Evolutionary conservation across 1,140 invertebrate genomes (phyloP).

Genomic region (Archivesica marissinica): DNA sequence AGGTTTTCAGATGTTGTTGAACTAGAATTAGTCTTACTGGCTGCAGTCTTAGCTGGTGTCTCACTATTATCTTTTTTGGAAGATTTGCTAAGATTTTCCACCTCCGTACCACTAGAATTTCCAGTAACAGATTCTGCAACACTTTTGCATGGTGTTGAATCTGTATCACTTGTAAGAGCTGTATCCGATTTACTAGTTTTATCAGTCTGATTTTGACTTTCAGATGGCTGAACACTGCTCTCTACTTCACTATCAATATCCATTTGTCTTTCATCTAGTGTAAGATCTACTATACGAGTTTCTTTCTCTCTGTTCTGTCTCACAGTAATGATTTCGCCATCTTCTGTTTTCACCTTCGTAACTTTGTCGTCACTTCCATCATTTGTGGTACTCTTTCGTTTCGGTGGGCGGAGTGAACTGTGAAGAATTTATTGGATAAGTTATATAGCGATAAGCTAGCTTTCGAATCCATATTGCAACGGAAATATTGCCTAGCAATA

Average conservation of each 20-base stretch:
- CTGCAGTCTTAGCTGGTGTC: not conserved
- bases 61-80: not conserved
- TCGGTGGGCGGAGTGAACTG: not conserved
- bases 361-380: conserved; percentile 42
- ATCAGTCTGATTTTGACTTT: not conserved
- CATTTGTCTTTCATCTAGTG: conserved; percentile 24
- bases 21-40: not conserved
- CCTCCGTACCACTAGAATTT: not conserved
- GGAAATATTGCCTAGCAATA: no score
- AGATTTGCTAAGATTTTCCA: no score
- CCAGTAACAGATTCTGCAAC: not conserved
- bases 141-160: not conserved
- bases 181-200: not conserved
- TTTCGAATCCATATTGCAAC: no score
- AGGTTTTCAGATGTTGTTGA: not conserved
- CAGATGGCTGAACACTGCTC: not conserved
- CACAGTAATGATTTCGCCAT: conserved; percentile 24
- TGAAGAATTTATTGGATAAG: no score
- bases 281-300: conserved; percentile 26
- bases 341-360: conserved; percentile 46
- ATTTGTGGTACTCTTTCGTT: conserved; percentile 14
- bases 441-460: no score
- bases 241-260: not conserved
- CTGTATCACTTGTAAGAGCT: not conserved
- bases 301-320: not conserved